A percentile compares a stretch with the other conserved stretches of the same genome.
Evolutionary conservation across 1,140 invertebrate genomes (phyloP).

Genomic region (Nephotettix cincticeps): DNA sequence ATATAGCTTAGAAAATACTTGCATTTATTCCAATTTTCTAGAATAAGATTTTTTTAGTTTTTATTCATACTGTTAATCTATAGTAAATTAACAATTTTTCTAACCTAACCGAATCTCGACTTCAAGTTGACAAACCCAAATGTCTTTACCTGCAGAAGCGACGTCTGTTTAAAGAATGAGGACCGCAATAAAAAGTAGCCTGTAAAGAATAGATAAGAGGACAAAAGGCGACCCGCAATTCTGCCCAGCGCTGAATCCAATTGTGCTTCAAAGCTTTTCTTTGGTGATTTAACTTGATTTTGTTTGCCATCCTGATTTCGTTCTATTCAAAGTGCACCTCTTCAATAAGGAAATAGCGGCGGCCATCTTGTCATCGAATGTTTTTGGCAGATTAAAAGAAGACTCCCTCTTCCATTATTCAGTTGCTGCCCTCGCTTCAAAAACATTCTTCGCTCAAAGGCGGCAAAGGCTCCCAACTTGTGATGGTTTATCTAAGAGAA

Average conservation of each 20-base stretch:
- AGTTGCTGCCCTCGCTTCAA: constrained; percentile 11
- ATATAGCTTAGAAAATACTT: no score
- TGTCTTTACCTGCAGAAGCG: no score
- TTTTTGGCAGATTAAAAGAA: constrained; percentile 22
- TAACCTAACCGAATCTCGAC: no score
- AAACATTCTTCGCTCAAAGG: constrained; percentile 20
- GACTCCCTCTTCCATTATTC: constrained; percentile 16
- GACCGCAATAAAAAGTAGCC: constrained; percentile 1
- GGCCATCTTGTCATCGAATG: constrained; percentile 8
- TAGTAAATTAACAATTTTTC: no score
- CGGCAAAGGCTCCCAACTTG: neutral
- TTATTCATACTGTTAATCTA: no score
- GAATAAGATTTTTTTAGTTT: no score
- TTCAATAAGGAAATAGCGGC: constrained; percentile 19
- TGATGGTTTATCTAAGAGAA: no score
- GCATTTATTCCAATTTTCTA: no score
- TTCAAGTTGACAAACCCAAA: no score
- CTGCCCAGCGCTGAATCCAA: constrained; percentile 9
- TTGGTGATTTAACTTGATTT: constrained; percentile 22
- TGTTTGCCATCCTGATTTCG: constrained; percentile 22
- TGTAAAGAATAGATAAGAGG: constrained; percentile 21
- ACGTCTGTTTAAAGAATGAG: constrained; percentile 6
- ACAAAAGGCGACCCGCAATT: constrained; percentile 11
- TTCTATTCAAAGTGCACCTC: constrained; percentile 17
- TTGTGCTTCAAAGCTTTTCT: constrained; percentile 20